Base-by-base conservation (phyloP, 2,797 vertebrate genomes). In the Falco naumanni region DNA sequence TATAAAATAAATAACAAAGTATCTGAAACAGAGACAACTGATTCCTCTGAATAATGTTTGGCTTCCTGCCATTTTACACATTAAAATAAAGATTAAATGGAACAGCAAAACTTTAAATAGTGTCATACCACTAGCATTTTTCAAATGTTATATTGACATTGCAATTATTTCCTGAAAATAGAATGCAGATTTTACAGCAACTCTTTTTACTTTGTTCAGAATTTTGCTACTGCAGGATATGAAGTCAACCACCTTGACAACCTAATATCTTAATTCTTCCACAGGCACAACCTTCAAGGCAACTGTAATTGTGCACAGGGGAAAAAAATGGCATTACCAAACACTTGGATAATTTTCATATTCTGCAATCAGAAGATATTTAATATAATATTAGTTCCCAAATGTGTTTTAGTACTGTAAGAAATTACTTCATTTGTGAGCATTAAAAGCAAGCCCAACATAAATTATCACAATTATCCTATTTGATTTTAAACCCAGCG, bases 1-100 rank as follows among this genome's bases (percentile, higher is more conserved):
- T 9, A 66, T 5, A 50, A 12, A 61, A 74, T 10, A 69, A 26
- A n/a, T 34, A 74, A 47, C 11, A 26, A 75, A 78, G 11, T 37
- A 61, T n/a, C 26, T 72, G 47, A 92, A 90, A 83, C 0, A 1
- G 39, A 77, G 17, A 70, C 7, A 39, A 57, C 11, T 16, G 24
- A 48, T 81, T 72, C 51, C 80, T 87, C 14, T 28, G 84, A 88
- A 72, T 25, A 65, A 20, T 77, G 13, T 33, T 59, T 22, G 71
- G 24, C 19, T 75, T 61, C 47, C 45, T 45, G 10, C 11, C 16
- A 54, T 60, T 91, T 86, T 61, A 79, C 28, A 89, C 31, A 57
- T 57, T 64, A 76, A 94, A 91, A 93, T 20, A 31, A 95, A 87
- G 25, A 72, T 88, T 26, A 89, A 93, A 82, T 60, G 45, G 68